These are phyloP conservation scores for Pegoplata infirma DNA, from an alignment of 2,888 invertebrate species.

Conservation along the genomic window DNA sequence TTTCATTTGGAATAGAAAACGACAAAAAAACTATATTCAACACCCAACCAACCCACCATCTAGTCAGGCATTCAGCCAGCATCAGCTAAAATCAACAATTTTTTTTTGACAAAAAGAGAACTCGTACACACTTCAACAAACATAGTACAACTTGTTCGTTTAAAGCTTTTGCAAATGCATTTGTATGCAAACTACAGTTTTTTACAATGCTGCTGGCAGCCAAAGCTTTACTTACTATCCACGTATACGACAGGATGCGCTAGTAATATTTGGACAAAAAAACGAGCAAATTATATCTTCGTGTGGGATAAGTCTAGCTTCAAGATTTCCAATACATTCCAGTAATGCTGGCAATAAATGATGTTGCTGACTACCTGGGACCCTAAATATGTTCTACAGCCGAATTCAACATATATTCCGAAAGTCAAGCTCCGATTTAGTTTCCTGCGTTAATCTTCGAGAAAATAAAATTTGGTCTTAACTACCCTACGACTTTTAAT, in stretches of 20 bases:
- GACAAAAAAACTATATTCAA: constrained; percentile 17
- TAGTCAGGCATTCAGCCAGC: constrained; percentile 28
- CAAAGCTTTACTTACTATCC: constrained; percentile 53
- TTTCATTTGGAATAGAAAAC: constrained; percentile 24
- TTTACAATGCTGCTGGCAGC: constrained; percentile 42
- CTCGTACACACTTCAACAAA: too few species aligned
- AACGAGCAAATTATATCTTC: too few species aligned
- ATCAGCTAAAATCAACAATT: constrained; percentile 55
- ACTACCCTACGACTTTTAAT: too few species aligned
- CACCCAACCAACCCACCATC: constrained; percentile 33
- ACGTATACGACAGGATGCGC: constrained; percentile 27
- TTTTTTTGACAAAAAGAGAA: constrained; percentile 20
- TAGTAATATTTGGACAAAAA: constrained; percentile 3
- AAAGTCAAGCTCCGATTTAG: too few species aligned
- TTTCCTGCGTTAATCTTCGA: too few species aligned
- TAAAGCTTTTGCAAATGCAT: constrained; percentile 51
- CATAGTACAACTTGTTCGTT: constrained; percentile 29
- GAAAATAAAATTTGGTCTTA: too few species aligned
- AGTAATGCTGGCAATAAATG: too few species aligned
- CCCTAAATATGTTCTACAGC: too few species aligned
- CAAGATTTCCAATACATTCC: too few species aligned
- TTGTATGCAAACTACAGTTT: constrained; percentile 60
- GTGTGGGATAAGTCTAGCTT: too few species aligned
- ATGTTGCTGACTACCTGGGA: too few species aligned
- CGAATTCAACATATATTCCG: too few species aligned